Evolutionary conservation across 2,113 vertebrate species (phyloP).

Genomic region (Bos taurus): DNA sequence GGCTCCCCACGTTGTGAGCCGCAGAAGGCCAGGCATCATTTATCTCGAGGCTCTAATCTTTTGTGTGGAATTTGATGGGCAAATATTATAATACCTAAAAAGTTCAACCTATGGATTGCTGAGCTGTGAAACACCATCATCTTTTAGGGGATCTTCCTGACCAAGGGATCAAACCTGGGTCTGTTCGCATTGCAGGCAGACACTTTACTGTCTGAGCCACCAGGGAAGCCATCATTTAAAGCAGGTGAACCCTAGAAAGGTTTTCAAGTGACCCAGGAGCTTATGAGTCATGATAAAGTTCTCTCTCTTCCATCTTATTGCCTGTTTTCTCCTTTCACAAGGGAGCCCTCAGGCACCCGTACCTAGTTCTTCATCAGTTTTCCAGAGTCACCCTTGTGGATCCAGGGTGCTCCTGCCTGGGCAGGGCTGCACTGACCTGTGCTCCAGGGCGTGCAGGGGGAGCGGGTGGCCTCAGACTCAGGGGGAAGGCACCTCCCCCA

Average conservation of each 20-base stretch:
- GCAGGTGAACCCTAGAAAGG: not conserved
- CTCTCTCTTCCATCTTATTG: no score
- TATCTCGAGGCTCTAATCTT: not conserved
- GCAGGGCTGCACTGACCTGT: not conserved
- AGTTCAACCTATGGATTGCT: no score
- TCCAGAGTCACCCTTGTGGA: no score
- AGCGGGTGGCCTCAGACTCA: not conserved
- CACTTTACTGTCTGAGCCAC: not conserved
- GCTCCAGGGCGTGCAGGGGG: rapidly evolving
- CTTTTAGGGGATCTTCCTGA: not conserved
- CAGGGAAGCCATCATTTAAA: not conserved
- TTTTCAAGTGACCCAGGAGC: not conserved
- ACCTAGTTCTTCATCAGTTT: not conserved
- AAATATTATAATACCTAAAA: not conserved
- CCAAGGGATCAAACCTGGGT: not conserved
- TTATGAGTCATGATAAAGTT: not conserved
- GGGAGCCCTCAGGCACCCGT: rapidly evolving
- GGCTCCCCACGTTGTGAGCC: rapidly evolving
- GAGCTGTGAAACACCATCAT: not conserved
- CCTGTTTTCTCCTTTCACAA: not conserved
- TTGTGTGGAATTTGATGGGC: not conserved
- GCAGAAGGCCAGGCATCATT: not conserved
- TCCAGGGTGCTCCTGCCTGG: rapidly evolving
- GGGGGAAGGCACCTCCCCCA: rapidly evolving
- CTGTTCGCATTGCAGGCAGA: not conserved